phyloP scores from a whole-genome alignment of 2,888 invertebrate genomes.

The Habroteleia sp. region DNA sequence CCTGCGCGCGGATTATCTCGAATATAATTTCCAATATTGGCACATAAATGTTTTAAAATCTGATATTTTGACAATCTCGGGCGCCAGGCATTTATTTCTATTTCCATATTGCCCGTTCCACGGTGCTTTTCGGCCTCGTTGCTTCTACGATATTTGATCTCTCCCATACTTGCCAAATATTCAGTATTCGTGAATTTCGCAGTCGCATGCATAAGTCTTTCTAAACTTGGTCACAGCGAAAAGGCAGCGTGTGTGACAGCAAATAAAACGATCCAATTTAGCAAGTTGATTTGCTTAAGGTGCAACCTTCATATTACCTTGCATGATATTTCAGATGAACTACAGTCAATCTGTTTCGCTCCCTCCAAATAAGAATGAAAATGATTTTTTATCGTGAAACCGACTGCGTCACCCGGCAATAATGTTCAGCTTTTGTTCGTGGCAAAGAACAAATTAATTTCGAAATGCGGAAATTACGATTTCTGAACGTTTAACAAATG shows the following conservation, averaged over 20 bases:
- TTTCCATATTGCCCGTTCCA: conserved; percentile 10
- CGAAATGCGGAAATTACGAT: no score
- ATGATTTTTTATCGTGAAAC: no score
- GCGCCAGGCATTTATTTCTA: conserved; percentile 21
- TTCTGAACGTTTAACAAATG: no score
- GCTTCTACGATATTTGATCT: conserved; percentile 40
- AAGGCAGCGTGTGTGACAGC: conserved; percentile 28
- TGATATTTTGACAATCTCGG: conserved; percentile 16
- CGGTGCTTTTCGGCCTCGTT: conserved; percentile 3
- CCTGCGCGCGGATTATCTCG: neutral
- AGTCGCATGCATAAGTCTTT: conserved; percentile 36
- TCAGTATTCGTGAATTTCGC: conserved; percentile 31
- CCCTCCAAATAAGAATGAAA: no score
- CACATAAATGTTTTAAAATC: conserved; percentile 19
- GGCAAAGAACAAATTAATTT: no score
- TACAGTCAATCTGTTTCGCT: neutral
- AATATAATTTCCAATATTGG: conserved; percentile 28
- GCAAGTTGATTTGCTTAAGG: conserved; percentile 24
- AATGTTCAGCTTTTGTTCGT: no score
- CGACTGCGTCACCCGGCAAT: no score
- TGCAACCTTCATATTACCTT: neutral
- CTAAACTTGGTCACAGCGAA: conserved; percentile 26
- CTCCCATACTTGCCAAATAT: conserved; percentile 32
- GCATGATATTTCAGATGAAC: conserved; percentile 4
- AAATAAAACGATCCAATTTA: conserved; percentile 38